Conservation (phyloP, 2,113 vertebrate species). For the Silurus meridionalis region DNA sequence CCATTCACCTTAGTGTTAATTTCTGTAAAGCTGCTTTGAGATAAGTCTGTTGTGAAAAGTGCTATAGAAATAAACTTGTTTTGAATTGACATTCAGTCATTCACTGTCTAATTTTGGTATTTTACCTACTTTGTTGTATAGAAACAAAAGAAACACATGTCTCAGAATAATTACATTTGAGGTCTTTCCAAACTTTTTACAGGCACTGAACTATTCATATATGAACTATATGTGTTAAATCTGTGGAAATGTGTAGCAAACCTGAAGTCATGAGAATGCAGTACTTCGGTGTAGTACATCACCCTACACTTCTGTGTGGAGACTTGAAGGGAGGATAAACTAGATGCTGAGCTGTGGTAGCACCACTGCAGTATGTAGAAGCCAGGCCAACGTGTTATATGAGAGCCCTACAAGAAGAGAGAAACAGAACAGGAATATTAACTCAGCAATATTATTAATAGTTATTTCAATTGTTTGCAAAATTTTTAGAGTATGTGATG, state of each 20-base stretch:
- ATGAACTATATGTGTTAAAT: background rate
- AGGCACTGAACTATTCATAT: background rate
- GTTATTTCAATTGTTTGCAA: background rate
- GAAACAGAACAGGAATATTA: conserved; percentile 20
- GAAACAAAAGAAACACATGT: too few species aligned
- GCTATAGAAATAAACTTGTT: too few species aligned
- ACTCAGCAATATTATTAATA: background rate
- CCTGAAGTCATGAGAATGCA: conserved; percentile 94
- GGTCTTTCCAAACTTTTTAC: background rate
- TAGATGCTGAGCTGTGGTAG: conserved; percentile 84
- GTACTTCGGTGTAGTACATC: conserved; percentile 96
- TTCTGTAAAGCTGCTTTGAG: too few species aligned
- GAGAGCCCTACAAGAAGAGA: conserved; percentile 80
- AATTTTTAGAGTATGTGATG: background rate
- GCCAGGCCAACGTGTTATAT: conserved; percentile 93
- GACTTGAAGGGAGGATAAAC: conserved; percentile 92
- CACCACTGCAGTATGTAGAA: conserved; percentile 97
- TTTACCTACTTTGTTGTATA: too few species aligned
- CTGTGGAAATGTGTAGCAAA: background rate
- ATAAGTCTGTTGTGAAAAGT: too few species aligned
- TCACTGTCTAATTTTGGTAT: too few species aligned
- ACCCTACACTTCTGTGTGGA: conserved; percentile 95
- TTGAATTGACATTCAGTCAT: too few species aligned
- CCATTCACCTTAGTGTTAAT: too few species aligned
- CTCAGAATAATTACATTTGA: too few species aligned